Evolutionary conservation across 2,888 invertebrate genomes (phyloP), one percentile per base, ranked within the genome.

Genomic region (Athetis lepigone): DNA sequence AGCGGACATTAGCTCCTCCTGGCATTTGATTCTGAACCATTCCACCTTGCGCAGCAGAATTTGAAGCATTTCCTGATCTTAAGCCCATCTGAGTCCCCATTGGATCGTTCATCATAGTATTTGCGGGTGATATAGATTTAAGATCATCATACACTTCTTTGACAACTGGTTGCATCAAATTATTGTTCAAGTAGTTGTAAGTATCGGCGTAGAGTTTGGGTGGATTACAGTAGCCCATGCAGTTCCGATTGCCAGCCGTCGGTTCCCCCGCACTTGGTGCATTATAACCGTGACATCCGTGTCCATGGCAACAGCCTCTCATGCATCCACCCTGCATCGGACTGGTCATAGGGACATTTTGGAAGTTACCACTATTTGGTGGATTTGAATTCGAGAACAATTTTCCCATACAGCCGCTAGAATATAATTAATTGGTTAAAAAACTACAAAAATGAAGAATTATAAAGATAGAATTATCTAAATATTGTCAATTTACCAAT

Each of bases 321-420:
- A 76, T 79, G 57, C 81, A 86, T 47, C 87, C 88, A 21, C 86
- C 83, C 62, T 79, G 86, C 33, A 80, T 76, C 27, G 85, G 81
- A 42, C 66, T 70, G 0, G 83, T 63, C 57, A 72, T 69, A 13
- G 82, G 46, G 23, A 29, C 36, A 29, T 67, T 67, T 51, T 51
- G 61, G 16, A 37, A 61, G 40, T 51, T 25, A 50, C 47, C 70
- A 76, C 76, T 84, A 25, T 80, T 57, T 49, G 43, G 64, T 70
- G 79, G 68, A 19, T 82, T 81, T 9, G 85, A 62, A 54, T 86
- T 87, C 3, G 89, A 85, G 74, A 94, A 95, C 37, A 95, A 39
- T 59, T 92, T 94, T n/a, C 91, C 92, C 91, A 95, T 92, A 63
- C 94, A 95, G 18, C 95, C 95, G 77, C 95, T 95, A 85, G 47